A percentile compares a stretch with the other conserved stretches of the same genome.
These are phyloP conservation scores for Drosophila kokeensis DNA, from an alignment of 2,888 invertebrate genomes.

Conservation along the genomic window DNA sequence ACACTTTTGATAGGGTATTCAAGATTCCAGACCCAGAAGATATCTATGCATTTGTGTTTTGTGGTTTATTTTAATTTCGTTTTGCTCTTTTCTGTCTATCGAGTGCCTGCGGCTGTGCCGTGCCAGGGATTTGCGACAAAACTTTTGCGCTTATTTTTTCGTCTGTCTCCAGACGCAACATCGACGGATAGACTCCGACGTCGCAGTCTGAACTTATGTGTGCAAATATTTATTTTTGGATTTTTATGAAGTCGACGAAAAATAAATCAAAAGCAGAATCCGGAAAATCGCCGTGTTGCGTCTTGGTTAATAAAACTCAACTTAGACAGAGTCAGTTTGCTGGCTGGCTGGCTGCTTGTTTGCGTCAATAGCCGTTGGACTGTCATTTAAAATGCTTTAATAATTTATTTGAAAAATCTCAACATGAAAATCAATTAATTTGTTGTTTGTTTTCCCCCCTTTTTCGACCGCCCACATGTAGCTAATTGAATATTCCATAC, in stretches of 20 bases:
- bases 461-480: conserved; percentile 8
- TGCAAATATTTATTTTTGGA: conserved; percentile 74
- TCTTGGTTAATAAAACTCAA: conserved; percentile 60
- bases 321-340: conserved; percentile 24
- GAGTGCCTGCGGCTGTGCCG: conserved; percentile 44
- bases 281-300: conserved; percentile 54
- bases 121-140: conserved; percentile 59
- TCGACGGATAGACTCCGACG: conserved; percentile 12
- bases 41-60: not conserved
- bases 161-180: conserved; percentile 61
- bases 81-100: conserved; percentile 50
- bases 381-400: conserved; percentile 15
- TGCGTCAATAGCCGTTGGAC: conserved; percentile 13
- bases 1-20: not conserved
- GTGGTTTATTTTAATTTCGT: conserved; percentile 54
- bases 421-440: conserved; percentile 62
- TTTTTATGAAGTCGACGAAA: conserved; percentile 61
- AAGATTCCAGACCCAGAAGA: not conserved
- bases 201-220: conserved; percentile 53
- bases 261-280: conserved; percentile 40
- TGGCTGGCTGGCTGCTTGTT: not conserved
- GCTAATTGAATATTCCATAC: conserved; percentile 67
- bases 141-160: conserved; percentile 59
- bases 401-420: conserved; percentile 21
- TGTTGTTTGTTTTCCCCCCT: conserved; percentile 29